These are phyloP conservation scores for Carcharodon carcharias DNA, from an alignment of 2,797 vertebrate species.

Conservation along the genomic window DNA sequence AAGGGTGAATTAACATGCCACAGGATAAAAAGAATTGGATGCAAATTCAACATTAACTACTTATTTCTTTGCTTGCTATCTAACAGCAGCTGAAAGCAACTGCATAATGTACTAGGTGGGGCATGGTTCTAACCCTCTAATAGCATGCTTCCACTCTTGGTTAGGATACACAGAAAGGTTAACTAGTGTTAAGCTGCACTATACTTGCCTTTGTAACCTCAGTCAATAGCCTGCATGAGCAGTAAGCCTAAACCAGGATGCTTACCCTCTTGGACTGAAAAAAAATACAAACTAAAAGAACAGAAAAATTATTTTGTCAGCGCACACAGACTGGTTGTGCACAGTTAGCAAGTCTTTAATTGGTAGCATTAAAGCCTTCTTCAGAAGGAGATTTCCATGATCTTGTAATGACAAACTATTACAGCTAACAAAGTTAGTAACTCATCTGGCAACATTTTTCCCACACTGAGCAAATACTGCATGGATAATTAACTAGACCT, in stretches of 20 bases:
- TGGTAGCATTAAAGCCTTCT: neutral
- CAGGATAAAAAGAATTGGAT: too few relatives aligned
- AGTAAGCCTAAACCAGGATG: neutral
- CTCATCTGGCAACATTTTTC: neutral
- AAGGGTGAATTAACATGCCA: too few relatives aligned
- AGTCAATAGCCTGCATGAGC: neutral
- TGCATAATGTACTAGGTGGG: neutral
- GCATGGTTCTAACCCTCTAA: neutral
- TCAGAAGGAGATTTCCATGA: neutral
- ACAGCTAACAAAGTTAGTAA: neutral
- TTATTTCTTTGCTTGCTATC: too few relatives aligned
- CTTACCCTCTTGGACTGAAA: neutral
- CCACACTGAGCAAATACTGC: neutral
- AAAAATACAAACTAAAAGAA: neutral
- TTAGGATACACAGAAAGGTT: neutral
- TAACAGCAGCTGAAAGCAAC: too few relatives aligned
- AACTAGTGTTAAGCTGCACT: neutral
- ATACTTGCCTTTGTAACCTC: neutral
- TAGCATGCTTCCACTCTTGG: neutral
- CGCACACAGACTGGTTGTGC: neutral
- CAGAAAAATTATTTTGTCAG: neutral
- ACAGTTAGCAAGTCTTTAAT: neutral
- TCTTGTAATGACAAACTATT: neutral
- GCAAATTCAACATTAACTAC: too few relatives aligned
- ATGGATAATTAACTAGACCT: neutral